Evolutionary conservation across 2,113 vertebrate genomes (phyloP).

Genomic region (Excalfactoria chinensis): DNA sequence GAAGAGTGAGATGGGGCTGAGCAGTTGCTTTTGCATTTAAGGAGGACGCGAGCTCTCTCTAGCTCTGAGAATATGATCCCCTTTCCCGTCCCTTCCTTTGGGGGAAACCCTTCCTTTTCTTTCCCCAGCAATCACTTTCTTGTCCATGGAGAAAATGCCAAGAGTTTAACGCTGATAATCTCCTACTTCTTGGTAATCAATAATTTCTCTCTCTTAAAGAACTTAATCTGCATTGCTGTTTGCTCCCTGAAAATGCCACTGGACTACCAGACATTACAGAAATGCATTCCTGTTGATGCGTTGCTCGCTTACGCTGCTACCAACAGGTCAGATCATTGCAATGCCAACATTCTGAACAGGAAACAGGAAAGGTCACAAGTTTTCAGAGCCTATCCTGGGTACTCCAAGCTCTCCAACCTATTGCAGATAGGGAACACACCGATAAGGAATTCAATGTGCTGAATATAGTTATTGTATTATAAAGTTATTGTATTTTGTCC

Average conservation of each 20-base stretch:
- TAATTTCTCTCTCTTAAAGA: neutral
- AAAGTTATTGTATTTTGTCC: constrained; percentile 1
- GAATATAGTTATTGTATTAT: constrained; percentile 7
- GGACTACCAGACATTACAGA: neutral
- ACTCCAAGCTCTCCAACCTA: neutral
- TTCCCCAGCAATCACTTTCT: neutral
- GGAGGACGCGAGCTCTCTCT: neutral
- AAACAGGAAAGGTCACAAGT: constrained; percentile 1
- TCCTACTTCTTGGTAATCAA: neutral
- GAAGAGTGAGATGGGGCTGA: accelerated
- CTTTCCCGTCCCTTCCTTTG: neutral
- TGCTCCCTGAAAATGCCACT: neutral
- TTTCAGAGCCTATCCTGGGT: neutral
- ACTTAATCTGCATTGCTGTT: neutral
- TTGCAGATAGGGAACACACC: neutral
- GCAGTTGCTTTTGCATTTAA: neutral
- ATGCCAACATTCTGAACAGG: neutral
- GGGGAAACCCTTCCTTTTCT: neutral
- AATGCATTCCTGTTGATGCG: neutral
- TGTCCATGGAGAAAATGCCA: neutral
- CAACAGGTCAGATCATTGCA: neutral
- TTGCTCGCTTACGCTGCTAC: neutral
- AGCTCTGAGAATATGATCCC: neutral
- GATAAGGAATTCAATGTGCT: constrained; percentile 16
- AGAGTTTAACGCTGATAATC: neutral